phyloP scores from a whole-genome alignment of 2,888 invertebrate species.

The Antheraea assamensis region DNA sequence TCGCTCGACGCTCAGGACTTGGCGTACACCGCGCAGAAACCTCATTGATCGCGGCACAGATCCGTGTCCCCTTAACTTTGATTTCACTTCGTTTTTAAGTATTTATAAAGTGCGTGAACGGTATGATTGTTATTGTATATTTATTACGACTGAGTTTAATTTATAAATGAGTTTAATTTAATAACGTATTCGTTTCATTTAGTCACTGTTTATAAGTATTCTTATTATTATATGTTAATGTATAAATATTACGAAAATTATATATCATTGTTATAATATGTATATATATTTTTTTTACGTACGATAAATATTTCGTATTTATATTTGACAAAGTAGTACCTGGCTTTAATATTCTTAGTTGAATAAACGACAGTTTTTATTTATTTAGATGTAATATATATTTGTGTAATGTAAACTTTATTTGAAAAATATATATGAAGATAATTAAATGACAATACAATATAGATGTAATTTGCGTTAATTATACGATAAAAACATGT shows the following conservation, averaged over 20 bases:
- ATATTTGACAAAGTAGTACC: slow-evolving; percentile 48
- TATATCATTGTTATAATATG: slow-evolving; percentile 34
- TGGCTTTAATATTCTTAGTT: slow-evolving; percentile 76
- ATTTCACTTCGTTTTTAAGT: slow-evolving; percentile 63
- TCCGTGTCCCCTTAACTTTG: slow-evolving; percentile 61
- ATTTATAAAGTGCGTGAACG: slow-evolving; percentile 21
- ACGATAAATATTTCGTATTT: slow-evolving; percentile 36
- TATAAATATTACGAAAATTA: slow-evolving; percentile 26
- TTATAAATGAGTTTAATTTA: slow-evolving; percentile 25
- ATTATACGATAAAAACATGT: slow-evolving; percentile 48
- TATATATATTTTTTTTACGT: slow-evolving; percentile 46
- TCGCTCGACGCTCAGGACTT: slow-evolving; percentile 89
- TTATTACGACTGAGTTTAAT: slow-evolving; percentile 30
- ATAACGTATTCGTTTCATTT: slow-evolving; percentile 33
- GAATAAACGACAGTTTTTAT: slow-evolving; percentile 42
- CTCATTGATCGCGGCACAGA: slow-evolving; percentile 73
- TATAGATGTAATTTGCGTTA: slow-evolving; percentile 32
- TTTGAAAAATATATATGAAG: slow-evolving; percentile 24
- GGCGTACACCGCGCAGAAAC: slow-evolving; percentile 90
- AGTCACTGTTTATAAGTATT: slow-evolving; percentile 40
- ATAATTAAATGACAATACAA: slow-evolving; percentile 28
- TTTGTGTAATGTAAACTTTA: slow-evolving; percentile 30
- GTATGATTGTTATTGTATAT: slow-evolving; percentile 36
- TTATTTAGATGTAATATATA: slow-evolving; percentile 25
- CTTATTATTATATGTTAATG: slow-evolving; percentile 45